Evolutionary conservation across 2,797 vertebrate species (phyloP).

Genomic region (Typhlichthys subterraneus): DNA sequence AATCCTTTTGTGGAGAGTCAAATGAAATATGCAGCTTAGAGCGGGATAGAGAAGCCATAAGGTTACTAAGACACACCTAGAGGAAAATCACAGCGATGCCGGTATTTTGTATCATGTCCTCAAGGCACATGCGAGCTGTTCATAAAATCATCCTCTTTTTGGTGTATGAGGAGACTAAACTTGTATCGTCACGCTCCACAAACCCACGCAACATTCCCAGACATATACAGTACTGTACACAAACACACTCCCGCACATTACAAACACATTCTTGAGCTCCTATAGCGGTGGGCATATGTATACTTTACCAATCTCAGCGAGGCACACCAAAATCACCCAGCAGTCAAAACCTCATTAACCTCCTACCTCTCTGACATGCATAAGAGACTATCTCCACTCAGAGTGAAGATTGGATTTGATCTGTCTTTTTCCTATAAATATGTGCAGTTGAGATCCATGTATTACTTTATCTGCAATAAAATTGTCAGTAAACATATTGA

Average conservation of each 20-base stretch:
- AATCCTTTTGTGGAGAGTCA: constrained; percentile 19
- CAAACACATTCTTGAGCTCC: constrained; percentile 15
- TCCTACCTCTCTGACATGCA: constrained; percentile 54
- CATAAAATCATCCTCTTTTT: no score
- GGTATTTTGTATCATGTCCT: neutral
- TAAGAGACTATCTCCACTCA: constrained; percentile 53
- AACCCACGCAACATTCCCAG: constrained; percentile 2
- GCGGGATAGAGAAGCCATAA: constrained; percentile 13
- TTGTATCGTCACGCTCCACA: neutral
- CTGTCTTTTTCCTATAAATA: constrained; percentile 62
- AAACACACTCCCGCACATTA: constrained; percentile 18
- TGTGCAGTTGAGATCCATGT: constrained; percentile 44
- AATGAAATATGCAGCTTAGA: constrained; percentile 27
- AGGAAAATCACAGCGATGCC: constrained; percentile 25
- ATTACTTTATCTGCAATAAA: constrained; percentile 66
- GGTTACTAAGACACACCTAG: constrained; percentile 9
- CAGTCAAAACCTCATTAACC: constrained; percentile 67
- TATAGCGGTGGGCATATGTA: constrained; percentile 29
- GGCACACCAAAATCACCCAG: constrained; percentile 34
- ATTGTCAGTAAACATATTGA: constrained; percentile 64
- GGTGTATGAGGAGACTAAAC: no score
- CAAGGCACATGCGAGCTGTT: no score
- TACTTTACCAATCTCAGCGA: constrained; percentile 40
- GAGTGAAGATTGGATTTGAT: constrained; percentile 64
- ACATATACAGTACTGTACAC: neutral